Percentiles rank a stretch among this genome's conserved stretches.
Evolutionary conservation across 2,888 invertebrate genomes (phyloP).

Genomic region (Netelia melanura): DNA sequence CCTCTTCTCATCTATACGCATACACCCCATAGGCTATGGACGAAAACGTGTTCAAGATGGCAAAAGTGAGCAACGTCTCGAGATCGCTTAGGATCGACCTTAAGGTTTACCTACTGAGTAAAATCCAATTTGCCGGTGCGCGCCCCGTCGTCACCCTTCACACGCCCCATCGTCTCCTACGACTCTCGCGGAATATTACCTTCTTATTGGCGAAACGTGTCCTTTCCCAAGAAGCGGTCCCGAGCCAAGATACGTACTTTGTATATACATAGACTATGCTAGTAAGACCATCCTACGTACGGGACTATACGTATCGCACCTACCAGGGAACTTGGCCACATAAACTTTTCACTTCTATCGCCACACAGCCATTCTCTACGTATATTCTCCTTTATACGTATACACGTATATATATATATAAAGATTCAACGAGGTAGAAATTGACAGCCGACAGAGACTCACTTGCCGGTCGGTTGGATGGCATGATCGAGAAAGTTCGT

Average conservation of each 20-base stretch:
- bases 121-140: slow-evolving; percentile 67
- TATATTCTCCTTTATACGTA: neutral
- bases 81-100: slow-evolving; percentile 60
- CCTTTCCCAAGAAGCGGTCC: slow-evolving; percentile 26
- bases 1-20: too few relatives aligned
- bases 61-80: slow-evolving; percentile 51
- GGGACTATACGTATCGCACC: neutral
- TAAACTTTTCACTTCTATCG: slow-evolving; percentile 15
- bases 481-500: slow-evolving; percentile 52
- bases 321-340: slow-evolving; percentile 3
- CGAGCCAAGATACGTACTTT: slow-evolving; percentile 32
- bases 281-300: neutral
- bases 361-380: neutral
- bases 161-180: slow-evolving; percentile 28
- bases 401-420: slow-evolving; percentile 10
- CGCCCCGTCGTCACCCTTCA: slow-evolving; percentile 48
- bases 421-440: slow-evolving; percentile 53
- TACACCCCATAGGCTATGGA: neutral
- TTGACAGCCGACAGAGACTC: slow-evolving; percentile 50
- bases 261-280: neutral
- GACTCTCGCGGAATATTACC: slow-evolving; percentile 59
- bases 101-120: slow-evolving; percentile 57
- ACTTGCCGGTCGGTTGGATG: slow-evolving; percentile 44
- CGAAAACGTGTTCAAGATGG: slow-evolving; percentile 25
- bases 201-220: slow-evolving; percentile 68